Evolutionary conservation across 2,888 invertebrate genomes (phyloP).

Genomic region (Rotaria magnacalcarata): DNA sequence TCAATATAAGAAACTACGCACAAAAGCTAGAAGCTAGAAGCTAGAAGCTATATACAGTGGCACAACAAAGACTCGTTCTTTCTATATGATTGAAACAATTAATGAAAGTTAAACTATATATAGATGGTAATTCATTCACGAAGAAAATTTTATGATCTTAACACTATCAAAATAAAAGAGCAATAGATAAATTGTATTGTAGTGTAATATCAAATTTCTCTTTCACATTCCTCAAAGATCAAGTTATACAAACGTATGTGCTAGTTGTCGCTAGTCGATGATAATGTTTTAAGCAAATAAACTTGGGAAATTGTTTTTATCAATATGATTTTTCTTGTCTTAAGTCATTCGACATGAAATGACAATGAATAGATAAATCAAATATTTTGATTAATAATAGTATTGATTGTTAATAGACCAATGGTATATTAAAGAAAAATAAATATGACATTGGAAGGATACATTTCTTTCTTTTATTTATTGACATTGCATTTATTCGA

Average conservation of each 20-base stretch:
- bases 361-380: neutral
- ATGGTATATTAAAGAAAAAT: neutral
- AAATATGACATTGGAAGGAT: neutral
- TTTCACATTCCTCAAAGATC: too few relatives aligned
- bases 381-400: neutral
- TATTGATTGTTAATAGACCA: neutral
- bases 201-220: too few relatives aligned
- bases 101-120: too few relatives aligned
- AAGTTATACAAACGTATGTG: neutral
- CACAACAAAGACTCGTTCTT: too few relatives aligned
- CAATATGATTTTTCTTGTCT: neutral
- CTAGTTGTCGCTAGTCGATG: neutral
- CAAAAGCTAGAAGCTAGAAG: too few relatives aligned
- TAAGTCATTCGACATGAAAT: neutral
- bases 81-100: too few relatives aligned
- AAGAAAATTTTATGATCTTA: too few relatives aligned
- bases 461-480: neutral
- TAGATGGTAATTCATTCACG: too few relatives aligned
- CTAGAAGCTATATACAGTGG: too few relatives aligned
- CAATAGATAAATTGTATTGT: too few relatives aligned
- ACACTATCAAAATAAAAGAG: too few relatives aligned
- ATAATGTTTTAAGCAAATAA: neutral
- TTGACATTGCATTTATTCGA: slow-evolving; percentile 5
- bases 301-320: neutral
- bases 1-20: too few relatives aligned